phyloP scores from a whole-genome alignment of 2,113 vertebrate genomes.

The Festucalex cinctus region DNA sequence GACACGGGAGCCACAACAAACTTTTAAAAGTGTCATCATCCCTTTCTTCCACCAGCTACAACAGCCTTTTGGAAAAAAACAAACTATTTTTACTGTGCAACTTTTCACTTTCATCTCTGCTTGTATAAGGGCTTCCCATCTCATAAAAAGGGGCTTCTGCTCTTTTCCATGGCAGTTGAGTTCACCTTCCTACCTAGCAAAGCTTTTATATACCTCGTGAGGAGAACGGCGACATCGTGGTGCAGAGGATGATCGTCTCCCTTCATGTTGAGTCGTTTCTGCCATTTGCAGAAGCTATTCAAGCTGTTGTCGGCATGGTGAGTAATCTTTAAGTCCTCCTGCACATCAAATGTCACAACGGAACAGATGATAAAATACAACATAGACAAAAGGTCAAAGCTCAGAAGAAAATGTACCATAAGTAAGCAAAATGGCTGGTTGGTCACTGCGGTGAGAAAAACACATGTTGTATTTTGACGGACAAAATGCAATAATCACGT shows the following conservation, averaged over 20 bases:
- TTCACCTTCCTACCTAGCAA: background rate
- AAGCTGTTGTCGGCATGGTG: conserved; percentile 94
- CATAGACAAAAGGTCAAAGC: background rate
- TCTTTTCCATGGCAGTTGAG: background rate
- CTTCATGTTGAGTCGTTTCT: conserved; percentile 88
- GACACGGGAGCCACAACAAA: background rate
- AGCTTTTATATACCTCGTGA: conserved; percentile 81
- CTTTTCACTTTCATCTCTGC: background rate
- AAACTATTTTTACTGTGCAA: background rate
- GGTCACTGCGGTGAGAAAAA: background rate
- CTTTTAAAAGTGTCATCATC: background rate
- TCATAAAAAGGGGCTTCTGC: background rate
- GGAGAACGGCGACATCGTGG: conserved; percentile 87
- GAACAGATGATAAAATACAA: background rate
- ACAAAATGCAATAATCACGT: background rate
- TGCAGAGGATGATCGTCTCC: conserved; percentile 86
- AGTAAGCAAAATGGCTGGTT: background rate
- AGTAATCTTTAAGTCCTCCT: conserved; percentile 91
- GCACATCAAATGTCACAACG: conserved; percentile 21
- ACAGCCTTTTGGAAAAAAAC: too few relatives aligned
- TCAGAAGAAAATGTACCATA: background rate
- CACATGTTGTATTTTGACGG: background rate
- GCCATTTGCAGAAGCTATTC: conserved; percentile 95
- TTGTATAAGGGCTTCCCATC: background rate
- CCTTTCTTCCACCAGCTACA: background rate